phyloP scores from a whole-genome alignment of 2,888 invertebrate genomes.

The Calliopum simillimum region DNA sequence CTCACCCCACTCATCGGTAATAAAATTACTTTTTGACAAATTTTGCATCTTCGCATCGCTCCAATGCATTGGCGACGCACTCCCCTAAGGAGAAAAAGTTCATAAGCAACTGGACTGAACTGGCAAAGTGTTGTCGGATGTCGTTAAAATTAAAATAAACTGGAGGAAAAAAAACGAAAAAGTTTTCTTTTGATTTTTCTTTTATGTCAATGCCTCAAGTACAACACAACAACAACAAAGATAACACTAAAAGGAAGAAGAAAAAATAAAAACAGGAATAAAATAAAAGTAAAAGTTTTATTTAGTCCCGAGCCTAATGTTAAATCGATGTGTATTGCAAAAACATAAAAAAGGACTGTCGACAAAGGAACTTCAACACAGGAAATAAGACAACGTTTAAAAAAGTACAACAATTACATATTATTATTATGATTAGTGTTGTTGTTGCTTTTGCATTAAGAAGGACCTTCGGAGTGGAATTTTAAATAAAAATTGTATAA shows the following conservation, averaged over 20 bases:
- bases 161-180: conserved; percentile 7
- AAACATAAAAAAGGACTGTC: conserved; percentile 31
- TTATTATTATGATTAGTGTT: too few species aligned
- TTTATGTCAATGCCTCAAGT: background rate
- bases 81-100: background rate
- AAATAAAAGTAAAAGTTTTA: conserved; percentile 7
- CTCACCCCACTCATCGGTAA: background rate
- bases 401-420: too few species aligned
- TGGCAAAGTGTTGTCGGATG: background rate
- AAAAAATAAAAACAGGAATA: background rate
- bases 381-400: too few species aligned
- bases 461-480: too few species aligned
- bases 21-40: conserved; percentile 27
- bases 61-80: background rate
- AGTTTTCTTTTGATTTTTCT: conserved; percentile 2
- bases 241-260: background rate
- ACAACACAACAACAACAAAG: background rate
- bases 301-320: conserved; percentile 27
- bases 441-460: too few species aligned
- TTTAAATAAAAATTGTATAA: too few species aligned
- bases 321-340: conserved; percentile 17
- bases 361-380: too few species aligned
- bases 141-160: conserved; percentile 23
- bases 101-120: conserved; percentile 11
- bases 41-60: background rate